Conservation (phyloP, 2,113 vertebrate species). For the Progne subis region DNA sequence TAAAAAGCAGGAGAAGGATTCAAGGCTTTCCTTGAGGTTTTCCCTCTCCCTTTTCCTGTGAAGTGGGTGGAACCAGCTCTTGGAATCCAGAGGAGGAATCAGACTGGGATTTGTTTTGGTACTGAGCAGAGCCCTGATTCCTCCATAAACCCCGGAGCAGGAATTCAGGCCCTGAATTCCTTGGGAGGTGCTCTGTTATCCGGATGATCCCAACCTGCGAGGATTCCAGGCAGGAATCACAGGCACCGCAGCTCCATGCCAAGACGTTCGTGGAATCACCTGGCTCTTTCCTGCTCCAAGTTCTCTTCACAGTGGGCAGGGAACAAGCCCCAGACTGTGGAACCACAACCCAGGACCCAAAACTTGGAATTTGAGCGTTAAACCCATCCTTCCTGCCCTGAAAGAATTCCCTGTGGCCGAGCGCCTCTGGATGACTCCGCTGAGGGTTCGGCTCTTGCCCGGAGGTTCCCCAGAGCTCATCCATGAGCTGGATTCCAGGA, state of each 20-base stretch:
- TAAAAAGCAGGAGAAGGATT: not conserved
- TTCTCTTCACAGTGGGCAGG: not conserved
- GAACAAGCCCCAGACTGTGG: rapidly evolving
- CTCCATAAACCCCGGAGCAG: not conserved
- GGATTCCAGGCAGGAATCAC: no score
- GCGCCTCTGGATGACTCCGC: not conserved
- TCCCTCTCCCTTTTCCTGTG: not conserved
- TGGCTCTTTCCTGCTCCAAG: no score
- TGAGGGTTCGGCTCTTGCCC: not conserved
- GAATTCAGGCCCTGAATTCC: not conserved
- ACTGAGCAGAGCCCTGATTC: not conserved
- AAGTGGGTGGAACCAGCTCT: not conserved
- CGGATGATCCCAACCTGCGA: not conserved
- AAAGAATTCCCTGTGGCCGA: rapidly evolving
- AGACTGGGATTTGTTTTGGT: not conserved
- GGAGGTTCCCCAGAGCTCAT: not conserved
- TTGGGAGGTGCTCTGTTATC: not conserved
- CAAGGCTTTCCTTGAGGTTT: not conserved
- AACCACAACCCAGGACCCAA: not conserved
- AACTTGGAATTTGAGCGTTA: not conserved
- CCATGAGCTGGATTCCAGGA: not conserved
- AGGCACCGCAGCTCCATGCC: not conserved
- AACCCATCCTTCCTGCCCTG: not conserved
- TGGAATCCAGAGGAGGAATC: not conserved
- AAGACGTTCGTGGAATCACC: no score